Conservation (phyloP, 2,797 vertebrate species). For the Phrynocephalus vlangalii region DNA sequence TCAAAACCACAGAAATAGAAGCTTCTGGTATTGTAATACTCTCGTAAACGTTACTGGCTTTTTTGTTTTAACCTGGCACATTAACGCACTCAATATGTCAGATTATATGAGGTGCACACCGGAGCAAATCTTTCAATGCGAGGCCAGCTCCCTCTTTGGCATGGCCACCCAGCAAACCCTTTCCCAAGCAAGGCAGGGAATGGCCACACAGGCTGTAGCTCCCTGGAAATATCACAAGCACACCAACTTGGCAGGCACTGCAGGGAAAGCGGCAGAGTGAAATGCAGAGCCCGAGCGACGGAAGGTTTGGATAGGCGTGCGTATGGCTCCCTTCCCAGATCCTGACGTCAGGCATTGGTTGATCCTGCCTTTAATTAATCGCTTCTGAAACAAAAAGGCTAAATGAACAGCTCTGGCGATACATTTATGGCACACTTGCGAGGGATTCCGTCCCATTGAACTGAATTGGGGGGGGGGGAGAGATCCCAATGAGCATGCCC, state of each 20-base stretch:
- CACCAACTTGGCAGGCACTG: neutral
- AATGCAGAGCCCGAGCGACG: constrained; percentile 6
- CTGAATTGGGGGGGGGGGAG: neutral
- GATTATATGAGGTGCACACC: constrained; percentile 2
- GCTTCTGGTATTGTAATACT: neutral
- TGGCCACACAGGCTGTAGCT: constrained; percentile 20
- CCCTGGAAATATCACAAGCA: constrained; percentile 37
- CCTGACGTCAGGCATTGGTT: neutral
- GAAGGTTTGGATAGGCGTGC: neutral
- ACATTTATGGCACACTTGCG: neutral
- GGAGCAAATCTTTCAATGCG: constrained; percentile 35
- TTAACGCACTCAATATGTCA: constrained; percentile 12
- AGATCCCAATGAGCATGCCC: neutral
- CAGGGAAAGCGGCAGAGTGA: constrained; percentile 10
- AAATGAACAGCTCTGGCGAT: neutral
- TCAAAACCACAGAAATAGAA: constrained; percentile 47
- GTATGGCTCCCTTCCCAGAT: constrained; percentile 4
- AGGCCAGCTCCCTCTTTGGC: constrained; percentile 37
- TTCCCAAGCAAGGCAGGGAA: constrained; percentile 38
- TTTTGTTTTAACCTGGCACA: constrained; percentile 19
- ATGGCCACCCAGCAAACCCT: constrained; percentile 31
- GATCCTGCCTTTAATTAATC: constrained; percentile 5
- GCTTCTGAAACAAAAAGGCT: neutral
- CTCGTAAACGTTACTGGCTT: neutral
- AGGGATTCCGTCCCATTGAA: neutral